These are phyloP conservation scores for Dione vanillae DNA, from an alignment of 2,888 invertebrate genomes.

Conservation along the genomic window DNA sequence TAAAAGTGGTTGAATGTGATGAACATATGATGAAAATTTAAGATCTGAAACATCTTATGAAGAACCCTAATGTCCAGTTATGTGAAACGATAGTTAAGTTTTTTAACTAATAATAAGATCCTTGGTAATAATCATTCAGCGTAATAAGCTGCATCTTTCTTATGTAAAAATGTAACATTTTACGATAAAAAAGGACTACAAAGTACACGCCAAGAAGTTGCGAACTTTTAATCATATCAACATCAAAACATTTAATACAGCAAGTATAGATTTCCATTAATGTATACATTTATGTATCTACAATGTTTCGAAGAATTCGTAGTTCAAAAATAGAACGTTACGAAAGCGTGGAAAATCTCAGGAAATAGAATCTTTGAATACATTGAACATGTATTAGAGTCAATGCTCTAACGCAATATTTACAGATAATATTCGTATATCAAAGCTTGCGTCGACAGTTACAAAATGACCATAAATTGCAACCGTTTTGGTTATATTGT, in stretches of 20 bases:
- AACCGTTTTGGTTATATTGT: slow-evolving; percentile 37
- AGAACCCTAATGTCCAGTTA: no score
- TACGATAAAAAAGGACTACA: no score
- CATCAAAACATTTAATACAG: neutral
- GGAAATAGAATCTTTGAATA: slow-evolving; percentile 44
- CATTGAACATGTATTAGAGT: slow-evolving; percentile 38
- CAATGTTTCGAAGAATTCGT: slow-evolving; percentile 1
- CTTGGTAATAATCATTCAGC: no score
- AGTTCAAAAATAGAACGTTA: slow-evolving; percentile 30
- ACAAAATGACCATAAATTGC: slow-evolving; percentile 35
- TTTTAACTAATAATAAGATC: no score
- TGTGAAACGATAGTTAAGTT: no score
- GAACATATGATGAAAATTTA: no score
- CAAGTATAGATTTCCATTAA: neutral
- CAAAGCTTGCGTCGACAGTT: slow-evolving; percentile 18
- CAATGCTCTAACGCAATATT: slow-evolving; percentile 13
- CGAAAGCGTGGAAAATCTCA: slow-evolving; percentile 43
- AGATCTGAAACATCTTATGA: no score
- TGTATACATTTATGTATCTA: neutral
- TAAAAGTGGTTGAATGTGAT: no score
- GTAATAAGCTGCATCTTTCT: no score
- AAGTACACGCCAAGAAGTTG: no score
- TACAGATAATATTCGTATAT: slow-evolving; percentile 29
- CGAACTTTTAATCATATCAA: no score
- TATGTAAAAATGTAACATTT: no score